Conservation (phyloP, 2,888 invertebrate species). For the Harpagoxenus sublaevis region DNA sequence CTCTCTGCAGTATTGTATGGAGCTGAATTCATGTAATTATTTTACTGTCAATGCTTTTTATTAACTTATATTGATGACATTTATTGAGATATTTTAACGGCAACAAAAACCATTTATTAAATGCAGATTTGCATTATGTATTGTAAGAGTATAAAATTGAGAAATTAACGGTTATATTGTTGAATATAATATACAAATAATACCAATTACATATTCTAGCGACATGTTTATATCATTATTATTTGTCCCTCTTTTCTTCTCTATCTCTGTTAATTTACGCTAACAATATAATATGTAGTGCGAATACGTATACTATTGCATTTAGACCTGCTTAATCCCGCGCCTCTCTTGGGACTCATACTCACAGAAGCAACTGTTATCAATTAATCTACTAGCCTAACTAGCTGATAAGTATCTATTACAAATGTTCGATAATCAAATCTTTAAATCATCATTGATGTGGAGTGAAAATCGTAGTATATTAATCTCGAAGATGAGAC, state of each 20-base stretch:
- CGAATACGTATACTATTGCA: neutral
- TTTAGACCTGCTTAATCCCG: conserved; percentile 19
- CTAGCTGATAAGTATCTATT: conserved; percentile 19
- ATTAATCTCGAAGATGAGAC: neutral
- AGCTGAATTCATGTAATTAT: neutral
- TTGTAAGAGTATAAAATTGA: neutral
- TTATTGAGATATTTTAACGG: neutral
- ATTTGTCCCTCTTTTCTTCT: neutral
- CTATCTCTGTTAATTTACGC: neutral
- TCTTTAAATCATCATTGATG: conserved; percentile 32
- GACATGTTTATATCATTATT: neutral
- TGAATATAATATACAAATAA: neutral
- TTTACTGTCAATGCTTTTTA: neutral
- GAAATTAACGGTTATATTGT: neutral
- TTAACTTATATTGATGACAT: conserved; percentile 7
- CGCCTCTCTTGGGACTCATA: neutral
- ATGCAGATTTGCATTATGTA: conserved; percentile 3
- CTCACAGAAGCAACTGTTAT: neutral
- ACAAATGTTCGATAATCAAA: conserved; percentile 24
- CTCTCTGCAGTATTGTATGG: neutral
- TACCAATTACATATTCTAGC: neutral
- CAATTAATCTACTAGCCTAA: neutral
- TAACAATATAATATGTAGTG: neutral
- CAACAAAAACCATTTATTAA: neutral
- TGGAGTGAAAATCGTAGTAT: neutral